Evolutionary conservation across 2,888 invertebrate species (phyloP), one percentile per base, ranked within the genome.

Genomic region (Sthenelais limicola): DNA sequence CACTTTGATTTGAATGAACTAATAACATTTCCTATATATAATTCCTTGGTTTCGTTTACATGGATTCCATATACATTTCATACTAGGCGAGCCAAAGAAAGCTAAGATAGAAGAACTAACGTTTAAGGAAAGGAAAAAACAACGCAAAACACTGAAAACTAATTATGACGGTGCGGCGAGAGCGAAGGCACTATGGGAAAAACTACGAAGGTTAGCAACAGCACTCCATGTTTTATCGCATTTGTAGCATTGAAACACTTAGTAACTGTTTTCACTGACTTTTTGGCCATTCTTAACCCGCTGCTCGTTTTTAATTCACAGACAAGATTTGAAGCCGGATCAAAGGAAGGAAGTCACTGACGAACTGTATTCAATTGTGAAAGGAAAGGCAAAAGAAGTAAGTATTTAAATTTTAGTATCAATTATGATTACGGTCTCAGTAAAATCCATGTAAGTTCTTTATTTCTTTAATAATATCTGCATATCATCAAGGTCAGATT

Each of bases 351-450:
- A 88, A 38, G 78, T 89, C 51, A 83, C 84, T 77, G 75, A 78
- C 72, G 83, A 85, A 69, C 77, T 88, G 68, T 81, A 81, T 71
- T 74, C 73, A 30, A 79, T 88, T 72, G 84, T 89, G 15, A 81
- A 85, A 77, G 90, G 89, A 21, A 88, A 89, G 67, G 84, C 87
- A 51, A 83, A 84, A 70, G 84, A 87, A 81, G 85, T 85, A 78
- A 26, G 52, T 32, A 21, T n/a, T 33, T 56, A 7, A 43, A 43
- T 9, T 43, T 43, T 15, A 43, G 43, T 43, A 43, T 43, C 43
- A 15, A 43, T 43, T 43, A 15, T 43, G 43, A 43, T 18, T 43
- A 15, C 43, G 18, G 18, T 43, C 43, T 15, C 12, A 15, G 43
- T 15, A 43, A 43, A 43, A 43, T n/a, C n/a, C n/a, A n/a, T n/a